These are phyloP conservation scores for Phylloscopus collybita DNA, from an alignment of 2,797 vertebrate species.

Conservation along the genomic window DNA sequence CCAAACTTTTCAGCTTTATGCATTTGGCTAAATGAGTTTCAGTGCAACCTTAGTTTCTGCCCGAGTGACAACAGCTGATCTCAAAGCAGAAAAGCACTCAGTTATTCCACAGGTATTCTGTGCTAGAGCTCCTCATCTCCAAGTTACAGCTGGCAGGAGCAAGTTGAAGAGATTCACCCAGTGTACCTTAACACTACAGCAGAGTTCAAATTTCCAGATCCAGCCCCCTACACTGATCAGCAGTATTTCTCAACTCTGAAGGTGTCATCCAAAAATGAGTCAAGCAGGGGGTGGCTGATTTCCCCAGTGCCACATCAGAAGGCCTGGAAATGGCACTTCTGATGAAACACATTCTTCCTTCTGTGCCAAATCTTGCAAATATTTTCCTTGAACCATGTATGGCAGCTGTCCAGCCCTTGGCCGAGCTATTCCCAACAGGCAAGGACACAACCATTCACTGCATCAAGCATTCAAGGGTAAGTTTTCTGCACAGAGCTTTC, in stretches of 20 bases:
- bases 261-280: slow-evolving; percentile 63
- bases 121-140: neutral
- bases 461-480: neutral
- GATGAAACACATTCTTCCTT: slow-evolving; percentile 12
- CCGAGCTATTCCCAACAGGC: neutral
- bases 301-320: slow-evolving; percentile 58
- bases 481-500: neutral
- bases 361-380: slow-evolving; percentile 42
- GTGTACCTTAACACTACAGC: neutral
- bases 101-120: neutral
- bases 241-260: slow-evolving; percentile 53
- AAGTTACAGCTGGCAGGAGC: neutral
- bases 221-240: neutral
- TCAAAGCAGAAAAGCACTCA: neutral
- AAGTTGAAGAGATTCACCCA: neutral
- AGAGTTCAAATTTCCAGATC: neutral
- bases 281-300: slow-evolving; percentile 50
- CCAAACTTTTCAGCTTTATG: neutral
- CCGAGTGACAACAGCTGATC: neutral
- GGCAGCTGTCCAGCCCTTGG: neutral
- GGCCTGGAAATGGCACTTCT: slow-evolving; percentile 32
- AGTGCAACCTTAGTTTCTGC: neutral
- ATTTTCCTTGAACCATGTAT: neutral
- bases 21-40: neutral
- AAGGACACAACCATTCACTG: neutral